phyloP scores from a whole-genome alignment of 2,888 invertebrate genomes.

The Synergus umbraculus region DNA sequence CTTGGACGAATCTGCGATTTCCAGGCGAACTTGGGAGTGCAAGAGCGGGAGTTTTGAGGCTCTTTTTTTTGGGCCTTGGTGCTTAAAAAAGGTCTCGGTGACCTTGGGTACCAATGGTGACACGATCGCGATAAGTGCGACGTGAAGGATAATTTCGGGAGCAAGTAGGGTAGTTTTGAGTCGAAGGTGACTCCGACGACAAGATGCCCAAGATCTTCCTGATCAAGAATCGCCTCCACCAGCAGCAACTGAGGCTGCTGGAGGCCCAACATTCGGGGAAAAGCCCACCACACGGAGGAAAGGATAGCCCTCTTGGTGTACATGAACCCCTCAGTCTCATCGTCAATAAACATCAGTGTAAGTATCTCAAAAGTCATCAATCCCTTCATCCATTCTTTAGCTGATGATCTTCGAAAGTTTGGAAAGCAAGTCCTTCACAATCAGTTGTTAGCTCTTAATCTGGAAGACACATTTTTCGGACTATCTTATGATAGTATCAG shows the following conservation, averaged over 20 bases:
- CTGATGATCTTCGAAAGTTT: not conserved
- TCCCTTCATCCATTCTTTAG: not conserved
- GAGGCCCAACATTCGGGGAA: slow-evolving; percentile 87
- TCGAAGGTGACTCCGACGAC: slow-evolving; percentile 43
- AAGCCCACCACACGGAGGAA: slow-evolving; percentile 71
- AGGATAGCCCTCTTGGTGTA: slow-evolving; percentile 74
- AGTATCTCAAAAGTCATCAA: slow-evolving; percentile 58
- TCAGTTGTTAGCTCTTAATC: not conserved
- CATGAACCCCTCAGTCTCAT: slow-evolving; percentile 78
- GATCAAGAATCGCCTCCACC: slow-evolving; percentile 93
- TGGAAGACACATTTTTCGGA: too few relatives aligned
- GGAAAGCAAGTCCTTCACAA: not conserved
- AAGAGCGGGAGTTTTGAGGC: slow-evolving; percentile 13
- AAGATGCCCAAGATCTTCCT: slow-evolving; percentile 95
- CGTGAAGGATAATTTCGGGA: not conserved
- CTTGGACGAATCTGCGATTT: slow-evolving; percentile 46
- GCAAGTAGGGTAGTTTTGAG: slow-evolving; percentile 2
- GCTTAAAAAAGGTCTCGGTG: slow-evolving; percentile 33
- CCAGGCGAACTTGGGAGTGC: slow-evolving; percentile 41
- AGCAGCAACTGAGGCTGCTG: slow-evolving; percentile 91
- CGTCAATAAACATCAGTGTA: slow-evolving; percentile 78
- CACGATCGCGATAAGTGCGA: slow-evolving; percentile 39
- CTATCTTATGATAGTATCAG: too few relatives aligned
- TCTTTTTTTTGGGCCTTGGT: slow-evolving; percentile 22
- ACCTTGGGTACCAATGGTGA: slow-evolving; percentile 46